Evolutionary conservation across 2,888 invertebrate genomes (phyloP), one percentile per base, ranked within the genome.

Genomic region (Heterodera filipjevi): DNA sequence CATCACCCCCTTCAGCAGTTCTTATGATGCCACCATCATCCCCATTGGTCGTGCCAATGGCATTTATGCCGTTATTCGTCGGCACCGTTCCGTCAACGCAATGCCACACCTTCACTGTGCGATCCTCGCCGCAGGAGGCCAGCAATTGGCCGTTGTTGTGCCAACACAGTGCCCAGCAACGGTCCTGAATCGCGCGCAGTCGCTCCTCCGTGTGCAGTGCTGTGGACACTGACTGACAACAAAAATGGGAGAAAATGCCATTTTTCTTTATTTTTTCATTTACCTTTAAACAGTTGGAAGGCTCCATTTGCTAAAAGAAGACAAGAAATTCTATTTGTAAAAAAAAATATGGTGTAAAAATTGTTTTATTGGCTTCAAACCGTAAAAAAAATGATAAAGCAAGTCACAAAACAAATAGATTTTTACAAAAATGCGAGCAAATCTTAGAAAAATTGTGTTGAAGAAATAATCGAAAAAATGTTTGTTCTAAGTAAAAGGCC

Each of bases 61-160:
- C n/a, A n/a, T n/a, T n/a, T n/a, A n/a, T n/a, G n/a, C n/a, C n/a
- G n/a, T n/a, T n/a, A n/a, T n/a, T n/a, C n/a, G n/a, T n/a, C n/a
- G n/a, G n/a, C n/a, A n/a, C n/a, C n/a, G n/a, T n/a, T n/a, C n/a
- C n/a, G 14, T 30, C 59, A 49, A 16, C 78, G 49, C 35, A 80
- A 59, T 79, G 81, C 87, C 86, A 88, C 27, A 88, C 79, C 46
- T 83, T 76, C 2, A 87, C 82, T 12, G 81, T 78, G 75, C 83
- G 83, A 79, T 88, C 86, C 59, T 88, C 88, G 1, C 88, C 88
- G 68, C 85, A 85, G 39, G 83, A 83, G n/a, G 85, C 86, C 39
- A 88, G 76, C 39, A 86, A 77, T 10, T 78, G 77, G 33, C 88
- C 88, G n/a, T 76, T 77, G 66, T 82, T 82, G 79, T 85, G 83